Evolutionary conservation across 92 coral and sea anemone species (phyloP), one percentile per base, ranked within the genome.

Genomic region (Siderastrea siderea): DNA sequence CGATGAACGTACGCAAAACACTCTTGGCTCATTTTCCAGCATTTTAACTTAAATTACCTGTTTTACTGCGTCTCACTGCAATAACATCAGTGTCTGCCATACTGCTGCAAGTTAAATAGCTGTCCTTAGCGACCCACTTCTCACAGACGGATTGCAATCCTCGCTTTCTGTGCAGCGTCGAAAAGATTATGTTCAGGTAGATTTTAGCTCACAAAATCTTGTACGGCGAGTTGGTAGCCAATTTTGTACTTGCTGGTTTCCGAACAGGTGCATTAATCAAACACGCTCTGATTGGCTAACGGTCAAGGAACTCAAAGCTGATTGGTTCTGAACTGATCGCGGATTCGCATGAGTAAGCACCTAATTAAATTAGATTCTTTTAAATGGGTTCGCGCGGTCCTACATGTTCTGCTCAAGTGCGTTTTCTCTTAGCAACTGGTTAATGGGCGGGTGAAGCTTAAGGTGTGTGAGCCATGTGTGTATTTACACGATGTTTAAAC

Each of bases 301-400:
- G 90, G 57, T 57, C 68, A 75, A 45, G 70, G 79, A 6, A 76
- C 79, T 81, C 54, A 26, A 5, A 44, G 26, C 65, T 92, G 93
- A 92, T 94, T 94, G 98, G 98, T 15, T 49, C 58, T 86, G 17
- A 71, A 46, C 74, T 90, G 98, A 90, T 86, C 98, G 84, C 76
- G 69, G 62, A 75, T 70, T 75, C 84, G 84, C 75, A 75, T 68
- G 89, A 53, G 5, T 78, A 78, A 85, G 17, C 55, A 66, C 47
- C 47, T 68, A 75, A 55, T 69, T 68, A 57, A 82, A 69, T 82
- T 66, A 78, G 50, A 55, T 66, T 85, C 75, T 78, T 65, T 78
- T 38, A 85, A 75, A 55, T 64, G 60, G 58, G 5, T 46, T 85
- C 44, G 47, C 68, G 76, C 83, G 84, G 67, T 52, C 84, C n/a